These are phyloP conservation scores for Batillaria attramentaria DNA, from an alignment of 1,140 invertebrate genomes.

Conservation along the genomic window DNA sequence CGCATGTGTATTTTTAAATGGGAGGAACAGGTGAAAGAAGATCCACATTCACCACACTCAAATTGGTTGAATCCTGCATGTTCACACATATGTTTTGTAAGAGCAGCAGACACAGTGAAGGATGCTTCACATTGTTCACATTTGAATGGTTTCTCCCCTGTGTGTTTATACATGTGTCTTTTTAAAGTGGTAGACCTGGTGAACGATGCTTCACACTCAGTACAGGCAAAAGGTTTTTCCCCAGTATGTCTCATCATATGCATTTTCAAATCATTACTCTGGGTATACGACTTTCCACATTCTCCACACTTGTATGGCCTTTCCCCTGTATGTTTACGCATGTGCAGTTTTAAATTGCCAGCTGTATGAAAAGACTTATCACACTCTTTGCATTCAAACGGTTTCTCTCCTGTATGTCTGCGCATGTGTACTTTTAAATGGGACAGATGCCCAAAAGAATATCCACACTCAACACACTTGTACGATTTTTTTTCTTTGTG, in stretches of 20 bases:
- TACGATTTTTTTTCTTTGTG: too few relatives aligned
- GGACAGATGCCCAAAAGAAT: conserved; percentile 35
- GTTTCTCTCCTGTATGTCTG: conserved; percentile 88
- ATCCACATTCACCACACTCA: conserved; percentile 48
- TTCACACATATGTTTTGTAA: conserved; percentile 44
- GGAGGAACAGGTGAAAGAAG: conserved; percentile 31
- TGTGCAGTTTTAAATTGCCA: conserved; percentile 52
- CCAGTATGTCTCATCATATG: conserved; percentile 57
- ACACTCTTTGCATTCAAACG: conserved; percentile 89
- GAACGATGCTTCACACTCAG: conserved; percentile 50
- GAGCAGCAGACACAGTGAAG: conserved; percentile 46
- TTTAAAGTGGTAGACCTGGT: conserved; percentile 42
- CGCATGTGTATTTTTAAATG: conserved; percentile 40
- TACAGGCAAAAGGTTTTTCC: conserved; percentile 55
- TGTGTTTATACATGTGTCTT: conserved; percentile 55
- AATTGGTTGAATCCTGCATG: conserved; percentile 46
- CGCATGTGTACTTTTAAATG: conserved; percentile 44
- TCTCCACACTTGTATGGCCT: conserved; percentile 92
- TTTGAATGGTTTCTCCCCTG: conserved; percentile 46
- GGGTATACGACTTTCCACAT: conserved; percentile 84
- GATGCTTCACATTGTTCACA: conserved; percentile 60
- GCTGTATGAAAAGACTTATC: conserved; percentile 81
- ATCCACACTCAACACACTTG: conserved; percentile 39
- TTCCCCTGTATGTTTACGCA: conserved; percentile 83
- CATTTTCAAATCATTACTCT: conserved; percentile 55